Percentiles rank a stretch among this genome's conserved stretches.
phyloP scores from a whole-genome alignment of 2,797 vertebrate genomes.

The Microcaecilia unicolor region DNA sequence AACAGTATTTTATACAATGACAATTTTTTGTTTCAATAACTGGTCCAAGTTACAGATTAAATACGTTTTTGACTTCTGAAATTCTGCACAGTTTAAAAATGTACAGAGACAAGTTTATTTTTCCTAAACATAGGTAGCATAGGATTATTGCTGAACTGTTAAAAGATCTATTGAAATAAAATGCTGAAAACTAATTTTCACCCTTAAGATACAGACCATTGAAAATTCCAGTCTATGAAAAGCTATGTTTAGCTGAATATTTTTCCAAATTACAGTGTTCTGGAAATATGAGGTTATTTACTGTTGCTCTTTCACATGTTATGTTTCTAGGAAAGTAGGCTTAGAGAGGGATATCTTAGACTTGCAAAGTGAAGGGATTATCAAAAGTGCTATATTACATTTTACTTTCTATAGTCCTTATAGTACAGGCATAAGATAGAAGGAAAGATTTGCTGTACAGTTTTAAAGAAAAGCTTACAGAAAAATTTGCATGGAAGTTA shows the following conservation, averaged over 20 bases:
- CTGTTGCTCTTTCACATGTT: conserved; percentile 49
- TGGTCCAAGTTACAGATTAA: too few relatives aligned
- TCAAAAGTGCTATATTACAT: conserved; percentile 39
- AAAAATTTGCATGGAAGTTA: conserved; percentile 44
- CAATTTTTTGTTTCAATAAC: conserved; percentile 51
- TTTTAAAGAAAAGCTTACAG: conserved; percentile 50
- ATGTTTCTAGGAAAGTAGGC: conserved; percentile 50
- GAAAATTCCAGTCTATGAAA: conserved; percentile 50
- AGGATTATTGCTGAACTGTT: conserved; percentile 56
- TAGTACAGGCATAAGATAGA: conserved; percentile 29
- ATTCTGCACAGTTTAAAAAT: conserved; percentile 42
- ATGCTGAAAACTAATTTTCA: conserved; percentile 44
- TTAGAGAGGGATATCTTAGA: conserved; percentile 43
- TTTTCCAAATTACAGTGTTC: conserved; percentile 57
- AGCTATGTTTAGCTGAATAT: conserved; percentile 52
- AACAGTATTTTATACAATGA: conserved; percentile 51
- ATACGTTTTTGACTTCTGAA: conserved; percentile 38
- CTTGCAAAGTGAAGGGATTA: conserved; percentile 39
- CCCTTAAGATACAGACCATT: conserved; percentile 40
- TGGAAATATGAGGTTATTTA: conserved; percentile 51
- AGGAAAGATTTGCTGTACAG: conserved; percentile 34
- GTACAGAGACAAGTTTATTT: conserved; percentile 39
- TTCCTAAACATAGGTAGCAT: conserved; percentile 40
- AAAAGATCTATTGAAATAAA: conserved; percentile 51
- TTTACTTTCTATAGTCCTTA: conserved; percentile 33